Conservation (phyloP, 2,113 vertebrate species). For the Donacobius atricapilla region DNA sequence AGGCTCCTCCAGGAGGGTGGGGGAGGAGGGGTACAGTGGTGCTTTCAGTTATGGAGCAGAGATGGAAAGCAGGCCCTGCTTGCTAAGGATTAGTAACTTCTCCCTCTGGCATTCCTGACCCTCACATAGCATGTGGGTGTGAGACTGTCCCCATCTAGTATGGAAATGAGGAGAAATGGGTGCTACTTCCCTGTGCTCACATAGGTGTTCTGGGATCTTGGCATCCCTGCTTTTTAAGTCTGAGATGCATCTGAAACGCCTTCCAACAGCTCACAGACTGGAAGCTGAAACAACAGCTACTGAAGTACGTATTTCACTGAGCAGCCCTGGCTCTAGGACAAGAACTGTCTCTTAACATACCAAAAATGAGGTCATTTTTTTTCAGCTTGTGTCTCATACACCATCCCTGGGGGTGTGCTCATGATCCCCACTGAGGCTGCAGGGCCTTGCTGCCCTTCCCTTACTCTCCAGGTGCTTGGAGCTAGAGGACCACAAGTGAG, state of each 20-base stretch:
- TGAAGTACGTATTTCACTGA: background rate
- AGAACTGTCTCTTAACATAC: background rate
- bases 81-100: background rate
- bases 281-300: background rate
- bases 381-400: background rate
- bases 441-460: background rate
- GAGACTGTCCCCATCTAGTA: too few relatives aligned
- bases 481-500: accelerated
- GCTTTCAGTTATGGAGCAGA: background rate
- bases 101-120: accelerated
- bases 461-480: accelerated
- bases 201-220: accelerated
- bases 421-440: background rate
- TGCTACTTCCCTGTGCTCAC: background rate
- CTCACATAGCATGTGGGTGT: accelerated
- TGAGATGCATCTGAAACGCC: background rate
- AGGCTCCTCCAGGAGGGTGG: background rate
- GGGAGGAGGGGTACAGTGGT: accelerated
- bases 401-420: accelerated
- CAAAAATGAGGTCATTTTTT: background rate
- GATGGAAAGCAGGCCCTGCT: background rate
- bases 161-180: background rate
- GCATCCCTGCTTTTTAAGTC: background rate
- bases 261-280: background rate
- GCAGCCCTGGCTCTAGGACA: background rate